These are phyloP conservation scores for Dasyprocta punctata DNA, from an alignment of 2,113 vertebrate species.

Conservation along the genomic window DNA sequence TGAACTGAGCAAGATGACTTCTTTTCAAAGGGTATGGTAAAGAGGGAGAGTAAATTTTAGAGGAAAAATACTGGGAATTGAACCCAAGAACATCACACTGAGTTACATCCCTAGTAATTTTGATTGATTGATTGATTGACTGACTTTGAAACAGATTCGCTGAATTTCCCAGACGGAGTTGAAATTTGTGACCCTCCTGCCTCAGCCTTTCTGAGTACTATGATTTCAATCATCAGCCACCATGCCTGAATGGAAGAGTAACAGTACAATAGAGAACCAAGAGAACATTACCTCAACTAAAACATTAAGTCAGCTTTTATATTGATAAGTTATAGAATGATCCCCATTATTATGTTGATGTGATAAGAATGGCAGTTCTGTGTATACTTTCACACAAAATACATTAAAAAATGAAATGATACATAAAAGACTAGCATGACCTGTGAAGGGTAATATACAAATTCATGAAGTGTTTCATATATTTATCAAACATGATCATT, in stretches of 20 bases:
- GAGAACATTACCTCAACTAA: no score
- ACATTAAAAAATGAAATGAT: no score
- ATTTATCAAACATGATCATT: background rate
- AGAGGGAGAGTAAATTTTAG: fast-evolving
- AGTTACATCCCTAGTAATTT: background rate
- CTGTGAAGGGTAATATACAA: background rate
- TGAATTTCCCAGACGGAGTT: no score
- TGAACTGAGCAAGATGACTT: background rate
- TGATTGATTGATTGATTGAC: background rate
- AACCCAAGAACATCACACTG: background rate
- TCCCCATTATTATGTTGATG: no score
- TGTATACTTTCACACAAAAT: no score
- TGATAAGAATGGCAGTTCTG: no score
- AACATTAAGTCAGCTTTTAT: no score
- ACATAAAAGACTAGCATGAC: no score
- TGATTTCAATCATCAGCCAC: no score
- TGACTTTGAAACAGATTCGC: background rate
- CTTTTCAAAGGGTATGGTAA: background rate
- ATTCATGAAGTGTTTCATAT: background rate
- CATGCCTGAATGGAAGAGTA: background rate
- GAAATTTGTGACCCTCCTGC: background rate
- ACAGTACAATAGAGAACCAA: background rate
- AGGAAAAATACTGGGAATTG: background rate
- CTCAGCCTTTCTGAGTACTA: background rate
- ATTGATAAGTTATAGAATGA: no score